Evolutionary conservation across 1,140 invertebrate genomes (phyloP), one percentile per base, ranked within the genome.

Genomic region (Apolygus lucorum): DNA sequence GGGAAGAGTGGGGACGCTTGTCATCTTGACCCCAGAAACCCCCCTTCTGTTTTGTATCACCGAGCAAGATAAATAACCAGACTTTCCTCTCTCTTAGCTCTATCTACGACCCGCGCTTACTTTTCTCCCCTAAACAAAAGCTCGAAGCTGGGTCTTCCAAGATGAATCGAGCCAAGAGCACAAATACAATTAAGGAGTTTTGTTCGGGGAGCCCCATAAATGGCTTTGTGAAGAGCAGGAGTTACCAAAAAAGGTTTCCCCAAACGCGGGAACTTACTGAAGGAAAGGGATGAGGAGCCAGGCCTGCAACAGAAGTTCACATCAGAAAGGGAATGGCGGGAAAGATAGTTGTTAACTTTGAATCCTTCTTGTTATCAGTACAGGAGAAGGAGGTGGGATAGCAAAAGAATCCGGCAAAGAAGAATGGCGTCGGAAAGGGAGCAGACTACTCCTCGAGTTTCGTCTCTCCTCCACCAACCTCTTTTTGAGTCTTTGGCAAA

Each of bases 151-250:
- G 54, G 22, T 4, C 54, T 17, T 17, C 54, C 54, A 59, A 59
- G 54, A 59, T 59, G 54, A 59, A 59, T 59, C 54, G 54, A n/a
- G 54, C 54, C 54, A 13, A 59, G 22, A 59, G 13, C 54, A 59
- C 54, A 59, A 59, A 59, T 24, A 59, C 54, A 59, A 59, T 59
- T 59, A 59, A 59, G 54, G 22, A 59, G 54, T 59, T 59, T 59
- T 13, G 11, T 11, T 59, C 22, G 54, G 54, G n/a, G 22, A 59
- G 54, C 11, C 34, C 34, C 22, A 59, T 59, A 59, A 59, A 59
- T 59, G 54, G 54, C 13, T 13, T 59, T 59, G 22, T 4, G 54
- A 22, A 59, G 54, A 4, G 54, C 8, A 21, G 11, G 8, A 59
- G 34, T 42, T 42, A 42, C 34, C 34, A 17, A 42, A 42, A 42